Base-by-base conservation (phyloP, 2,888 invertebrate genomes). In the Stegophylla sp. region DNA sequence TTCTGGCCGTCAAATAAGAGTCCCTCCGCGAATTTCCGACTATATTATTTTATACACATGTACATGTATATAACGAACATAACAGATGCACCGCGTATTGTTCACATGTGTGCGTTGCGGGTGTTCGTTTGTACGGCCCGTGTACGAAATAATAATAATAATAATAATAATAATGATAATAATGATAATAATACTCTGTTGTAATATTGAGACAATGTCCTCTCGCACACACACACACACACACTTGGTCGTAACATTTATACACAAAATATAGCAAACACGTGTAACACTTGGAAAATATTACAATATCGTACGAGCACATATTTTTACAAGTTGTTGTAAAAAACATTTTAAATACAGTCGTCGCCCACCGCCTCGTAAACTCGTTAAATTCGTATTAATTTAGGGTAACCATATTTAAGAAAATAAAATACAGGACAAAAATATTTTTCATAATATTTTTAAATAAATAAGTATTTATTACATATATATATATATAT, bases 291-390 rank as follows among this genome's bases (percentile, higher is more conserved):
- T n/a, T 34, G 7, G 34, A 34, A 7, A 5, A 34, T 34, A 34
- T 5, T 34, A 34, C 34, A 34, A 34, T 34, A 34, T 34, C 34
- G 20, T 12, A 45, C 66, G 17, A 5, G 20, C 10, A 15, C n/a
- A n/a, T n/a, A n/a, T n/a, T 72, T 72, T 72, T 72, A 72, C 34
- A 41, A 56, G 41, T 41, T 73, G 26, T 28, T 73, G 13, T 73
- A 15, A 26, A 61, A 15, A 26, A 61, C 28, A 48, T 61, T 61
- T n/a, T 61, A 20, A 73, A 73, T 45, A 61, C 63, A 26, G 10
- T 28, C 61, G 28, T 43, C 43, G 45, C 26, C n/a, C 43, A 2
- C 59, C 28, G 28, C 28, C 4, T 4, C 20, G 23, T 3, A 34
- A 63, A 63, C 28, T 74, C 48, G 17, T 4, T 28, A 63, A 61